Evolutionary conservation across 2,113 vertebrate species (phyloP), one percentile per base, ranked within the genome.

Genomic region (Pterophyllum scalare): DNA sequence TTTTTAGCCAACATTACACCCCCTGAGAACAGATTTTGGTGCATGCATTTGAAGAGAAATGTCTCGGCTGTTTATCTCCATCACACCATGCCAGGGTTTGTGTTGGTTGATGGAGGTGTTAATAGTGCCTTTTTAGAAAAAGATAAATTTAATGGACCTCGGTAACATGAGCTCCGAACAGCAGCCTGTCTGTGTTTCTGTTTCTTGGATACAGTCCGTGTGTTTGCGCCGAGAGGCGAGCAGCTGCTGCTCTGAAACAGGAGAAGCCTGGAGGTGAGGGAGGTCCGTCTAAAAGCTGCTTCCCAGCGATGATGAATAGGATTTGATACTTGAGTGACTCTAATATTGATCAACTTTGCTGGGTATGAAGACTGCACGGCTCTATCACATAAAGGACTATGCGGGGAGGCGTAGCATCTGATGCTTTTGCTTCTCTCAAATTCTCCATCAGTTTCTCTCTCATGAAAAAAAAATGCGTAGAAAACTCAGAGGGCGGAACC

Each of bases 181-280:
- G 72, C 82, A 61, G 54, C 5, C 10, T 38, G 79, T 28, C 14
- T 26, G 78, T n/a, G 70, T 85, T n/a, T 78, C 46, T 19, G 81
- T 33, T 28, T 82, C 75, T 67, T 52, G 78, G 82, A 80, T 24
- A 52, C 75, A 40, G 35, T 33, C 20, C 20, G 82, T 17, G 64
- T 31, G 72, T 65, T 72, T 75, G 28, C 49, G 58, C 49, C 5
- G 28, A 7, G 61, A 26, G 62, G 43, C 43, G 80, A 79, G 79
- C 90, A 93, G 88, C 90, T 92, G 93, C 86, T 85, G 83, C 76
- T 77, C n/a, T 91, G 94, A 90, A 94, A 93, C 88, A 70, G 67
- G 92, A 94, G 94, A 91, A 77, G 89, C 59, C 79, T 83, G 86
- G 87, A 86, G 82, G 85, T 88, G 88, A 87, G 89, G 92, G 84